Evolutionary conservation across 2,797 vertebrate genomes (phyloP).

Genomic region (Hozukius guyotensis): DNA sequence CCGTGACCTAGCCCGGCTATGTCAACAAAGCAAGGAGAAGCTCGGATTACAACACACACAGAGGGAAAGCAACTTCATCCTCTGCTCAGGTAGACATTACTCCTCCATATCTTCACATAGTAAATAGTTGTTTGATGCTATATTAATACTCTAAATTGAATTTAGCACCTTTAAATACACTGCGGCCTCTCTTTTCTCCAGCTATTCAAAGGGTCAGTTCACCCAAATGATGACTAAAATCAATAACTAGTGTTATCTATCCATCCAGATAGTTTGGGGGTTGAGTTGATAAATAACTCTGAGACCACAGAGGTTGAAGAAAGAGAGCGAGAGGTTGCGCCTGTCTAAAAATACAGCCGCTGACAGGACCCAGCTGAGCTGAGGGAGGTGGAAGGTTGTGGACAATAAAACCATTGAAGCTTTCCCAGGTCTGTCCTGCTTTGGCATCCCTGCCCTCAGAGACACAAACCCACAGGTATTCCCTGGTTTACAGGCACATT

Average conservation of each 20-base stretch:
- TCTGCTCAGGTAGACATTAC: too few relatives aligned
- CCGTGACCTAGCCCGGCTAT: accelerated
- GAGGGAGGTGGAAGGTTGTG: conserved; percentile 17
- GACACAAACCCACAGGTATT: conserved; percentile 62
- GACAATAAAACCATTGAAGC: conserved; percentile 61
- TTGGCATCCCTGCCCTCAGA: conserved; percentile 29
- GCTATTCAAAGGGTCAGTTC: background rate
- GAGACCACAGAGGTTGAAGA: background rate
- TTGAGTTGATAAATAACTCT: background rate
- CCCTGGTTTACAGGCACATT: conserved; percentile 14
- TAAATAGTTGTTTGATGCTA: too few relatives aligned
- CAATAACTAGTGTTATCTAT: background rate
- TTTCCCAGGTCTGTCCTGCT: conserved; percentile 19
- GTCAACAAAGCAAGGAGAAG: too few relatives aligned
- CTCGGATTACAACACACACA: too few relatives aligned
- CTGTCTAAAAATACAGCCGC: conserved; percentile 19
- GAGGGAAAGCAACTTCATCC: too few relatives aligned
- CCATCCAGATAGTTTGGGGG: background rate
- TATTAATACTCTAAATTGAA: too few relatives aligned
- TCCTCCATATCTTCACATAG: too few relatives aligned
- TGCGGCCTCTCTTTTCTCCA: accelerated
- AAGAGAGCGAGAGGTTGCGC: background rate
- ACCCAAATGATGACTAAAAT: background rate
- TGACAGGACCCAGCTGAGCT: conserved; percentile 8
- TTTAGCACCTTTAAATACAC: background rate